These are phyloP conservation scores for Malachius bipustulatus DNA, from an alignment of 2,888 invertebrate genomes.

Conservation along the genomic window DNA sequence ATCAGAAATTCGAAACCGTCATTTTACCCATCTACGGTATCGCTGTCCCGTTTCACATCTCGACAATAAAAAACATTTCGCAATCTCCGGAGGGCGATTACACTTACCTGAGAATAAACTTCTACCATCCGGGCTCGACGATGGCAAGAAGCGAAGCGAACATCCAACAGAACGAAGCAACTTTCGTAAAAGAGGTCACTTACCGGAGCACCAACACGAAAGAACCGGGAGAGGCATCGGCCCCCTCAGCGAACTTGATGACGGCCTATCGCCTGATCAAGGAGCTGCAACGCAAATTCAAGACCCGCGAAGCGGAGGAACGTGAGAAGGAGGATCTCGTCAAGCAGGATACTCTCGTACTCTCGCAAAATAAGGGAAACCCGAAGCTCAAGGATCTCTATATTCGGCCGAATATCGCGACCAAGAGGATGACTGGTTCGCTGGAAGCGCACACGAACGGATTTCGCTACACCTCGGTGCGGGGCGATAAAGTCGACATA, in stretches of 20 bases:
- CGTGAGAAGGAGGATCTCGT: slow-evolving; percentile 97
- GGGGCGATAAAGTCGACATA: slow-evolving; percentile 99
- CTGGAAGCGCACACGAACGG: slow-evolving; percentile 95
- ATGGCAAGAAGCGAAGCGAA: slow-evolving; percentile 87
- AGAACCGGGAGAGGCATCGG: slow-evolving; percentile 88
- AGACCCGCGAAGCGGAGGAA: slow-evolving; percentile 96
- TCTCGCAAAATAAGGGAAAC: slow-evolving; percentile 93
- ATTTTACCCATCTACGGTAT: slow-evolving; percentile 93
- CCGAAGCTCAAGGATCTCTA: slow-evolving; percentile 96
- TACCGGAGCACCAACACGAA: slow-evolving; percentile 96
- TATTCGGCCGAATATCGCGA: slow-evolving; percentile 97
- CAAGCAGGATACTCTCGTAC: slow-evolving; percentile 90
- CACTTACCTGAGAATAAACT: slow-evolving; percentile 95
- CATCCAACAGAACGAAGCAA: slow-evolving; percentile 91
- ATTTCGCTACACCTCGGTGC: slow-evolving; percentile 94
- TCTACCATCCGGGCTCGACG: slow-evolving; percentile 95
- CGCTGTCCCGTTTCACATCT: slow-evolving; percentile 96
- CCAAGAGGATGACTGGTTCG: slow-evolving; percentile 86
- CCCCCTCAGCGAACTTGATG: slow-evolving; percentile 91
- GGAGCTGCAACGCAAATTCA: slow-evolving; percentile 93
- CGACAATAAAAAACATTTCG: slow-evolving; percentile 97
- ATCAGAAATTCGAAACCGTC: slow-evolving; percentile 96
- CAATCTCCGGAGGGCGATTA: slow-evolving; percentile 98
- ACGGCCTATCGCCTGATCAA: slow-evolving; percentile 96
- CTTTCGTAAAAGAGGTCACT: slow-evolving; percentile 97